These are phyloP conservation scores for Micrastur ruficollis DNA, from an alignment of 2,797 vertebrate genomes.

Conservation along the genomic window DNA sequence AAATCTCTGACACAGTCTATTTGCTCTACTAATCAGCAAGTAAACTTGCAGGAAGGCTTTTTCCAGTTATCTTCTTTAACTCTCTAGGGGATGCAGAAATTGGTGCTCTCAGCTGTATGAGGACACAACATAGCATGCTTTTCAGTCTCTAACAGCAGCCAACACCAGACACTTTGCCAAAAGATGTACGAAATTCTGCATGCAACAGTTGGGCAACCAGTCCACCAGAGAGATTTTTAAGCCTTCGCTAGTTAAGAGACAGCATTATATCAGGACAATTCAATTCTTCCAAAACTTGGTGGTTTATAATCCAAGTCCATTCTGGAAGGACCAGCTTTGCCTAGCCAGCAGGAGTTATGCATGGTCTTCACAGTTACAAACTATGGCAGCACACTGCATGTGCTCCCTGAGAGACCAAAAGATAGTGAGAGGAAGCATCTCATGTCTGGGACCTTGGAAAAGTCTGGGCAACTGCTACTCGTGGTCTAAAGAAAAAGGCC, in stretches of 20 bases:
- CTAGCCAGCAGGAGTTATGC: not conserved
- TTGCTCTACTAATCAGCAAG: not conserved
- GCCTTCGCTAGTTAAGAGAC: not conserved
- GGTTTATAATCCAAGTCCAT: not conserved
- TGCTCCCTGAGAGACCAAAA: not conserved
- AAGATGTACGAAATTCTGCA: not conserved
- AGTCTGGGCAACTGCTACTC: not conserved
- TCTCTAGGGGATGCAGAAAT: not conserved
- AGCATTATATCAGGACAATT: not conserved
- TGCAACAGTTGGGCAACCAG: not conserved
- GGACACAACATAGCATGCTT: not conserved
- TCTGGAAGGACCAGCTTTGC: not conserved
- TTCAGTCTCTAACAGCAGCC: not conserved
- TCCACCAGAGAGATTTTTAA: not conserved
- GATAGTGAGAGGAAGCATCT: not conserved
- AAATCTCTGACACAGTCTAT: not conserved
- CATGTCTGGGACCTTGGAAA: not conserved
- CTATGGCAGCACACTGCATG: fast-evolving
- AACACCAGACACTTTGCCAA: not conserved
- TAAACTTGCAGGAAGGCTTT: not conserved
- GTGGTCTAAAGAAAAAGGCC: not conserved
- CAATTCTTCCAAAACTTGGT: not conserved
- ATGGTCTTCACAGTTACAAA: not conserved
- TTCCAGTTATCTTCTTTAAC: not conserved
- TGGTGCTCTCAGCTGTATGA: fast-evolving